Base-by-base conservation (phyloP, 1,140 invertebrate genomes). In the Arctopsyche grandis region DNA sequence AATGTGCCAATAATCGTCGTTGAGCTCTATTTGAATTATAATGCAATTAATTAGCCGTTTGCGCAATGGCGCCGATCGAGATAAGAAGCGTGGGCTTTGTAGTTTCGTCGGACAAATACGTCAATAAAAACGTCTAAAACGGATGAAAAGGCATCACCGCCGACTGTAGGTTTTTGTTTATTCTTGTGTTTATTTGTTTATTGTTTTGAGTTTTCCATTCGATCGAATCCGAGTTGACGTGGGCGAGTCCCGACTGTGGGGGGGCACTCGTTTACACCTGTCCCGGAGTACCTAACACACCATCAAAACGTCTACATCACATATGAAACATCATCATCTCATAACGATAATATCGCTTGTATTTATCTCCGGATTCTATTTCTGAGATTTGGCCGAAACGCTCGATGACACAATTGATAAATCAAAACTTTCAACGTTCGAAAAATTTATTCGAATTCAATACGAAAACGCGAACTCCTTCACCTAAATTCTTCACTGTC, bases 121-220 rank as follows among this genome's bases (percentile, higher is more conserved):
- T 16, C 48, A 16, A 16, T 52, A 52, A 52, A 52, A 3, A 52
- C 10, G 48, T 52, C 48, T 3, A 52, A 52, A 12, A 16, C 10
- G 12, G 48, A 52, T 52, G 48, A 52, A 52, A 52, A 52, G 48
- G 48, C 48, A 52, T 16, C 48, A 52, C 48, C 48, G 48, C 48
- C 10, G 12, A 52, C 16, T 16, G 4, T 16, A 52, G 12, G 12
- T 52, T 52, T 52, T 52, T 52, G 48, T 52, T 52, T 52, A 52
- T 52, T 52, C 48, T 3, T 1, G 48, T 52, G 48, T 52, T 52
- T 52, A 52, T 52, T 52, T 52, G 48, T 52, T 52, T 52, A 52
- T 52, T 52, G 48, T 52, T 52, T 16, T 1, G 48, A 12, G 48
- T 16, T 52, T 52, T 14, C 48, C 4, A 10, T 3, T 52, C 48